phyloP scores from a whole-genome alignment of 2,888 invertebrate genomes.

The Drosophila mercatorum region DNA sequence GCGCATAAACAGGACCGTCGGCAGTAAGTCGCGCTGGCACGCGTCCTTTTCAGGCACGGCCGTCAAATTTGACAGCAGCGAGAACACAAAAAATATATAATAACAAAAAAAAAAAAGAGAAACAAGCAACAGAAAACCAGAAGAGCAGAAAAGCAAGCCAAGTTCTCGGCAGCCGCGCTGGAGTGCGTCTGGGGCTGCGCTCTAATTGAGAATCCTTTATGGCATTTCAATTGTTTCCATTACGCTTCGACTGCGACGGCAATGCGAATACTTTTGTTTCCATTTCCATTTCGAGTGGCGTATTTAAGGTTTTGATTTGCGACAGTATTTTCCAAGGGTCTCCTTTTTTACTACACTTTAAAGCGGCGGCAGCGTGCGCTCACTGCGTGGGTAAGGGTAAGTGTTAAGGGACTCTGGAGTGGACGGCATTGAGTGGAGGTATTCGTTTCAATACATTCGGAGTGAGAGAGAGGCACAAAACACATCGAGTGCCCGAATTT shows the following conservation, averaged over 20 bases:
- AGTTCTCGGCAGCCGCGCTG: constrained; percentile 52
- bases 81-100: constrained; percentile 14
- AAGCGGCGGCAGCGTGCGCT: constrained; percentile 35
- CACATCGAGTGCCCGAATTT: constrained; percentile 41
- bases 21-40: constrained; percentile 54
- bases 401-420: constrained; percentile 31
- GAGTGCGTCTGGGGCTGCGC: constrained; percentile 56
- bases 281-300: constrained; percentile 80
- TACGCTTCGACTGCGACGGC: constrained; percentile 77
- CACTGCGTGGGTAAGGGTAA: not conserved
- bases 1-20: constrained; percentile 55
- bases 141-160: constrained; percentile 35
- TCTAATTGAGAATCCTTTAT: constrained; percentile 82
- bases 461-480: not conserved
- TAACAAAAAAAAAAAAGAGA: not conserved
- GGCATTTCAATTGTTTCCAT: constrained; percentile 82
- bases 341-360: constrained; percentile 44
- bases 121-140: not conserved
- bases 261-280: constrained; percentile 67
- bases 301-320: constrained; percentile 83
- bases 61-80: constrained; percentile 82
- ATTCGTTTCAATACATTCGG: constrained; percentile 62
- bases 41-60: constrained; percentile 75
- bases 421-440: constrained; percentile 53
- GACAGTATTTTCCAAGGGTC: constrained; percentile 70